Conservation (phyloP, 1,140 invertebrate genomes). For the Hyphantria cunea region DNA sequence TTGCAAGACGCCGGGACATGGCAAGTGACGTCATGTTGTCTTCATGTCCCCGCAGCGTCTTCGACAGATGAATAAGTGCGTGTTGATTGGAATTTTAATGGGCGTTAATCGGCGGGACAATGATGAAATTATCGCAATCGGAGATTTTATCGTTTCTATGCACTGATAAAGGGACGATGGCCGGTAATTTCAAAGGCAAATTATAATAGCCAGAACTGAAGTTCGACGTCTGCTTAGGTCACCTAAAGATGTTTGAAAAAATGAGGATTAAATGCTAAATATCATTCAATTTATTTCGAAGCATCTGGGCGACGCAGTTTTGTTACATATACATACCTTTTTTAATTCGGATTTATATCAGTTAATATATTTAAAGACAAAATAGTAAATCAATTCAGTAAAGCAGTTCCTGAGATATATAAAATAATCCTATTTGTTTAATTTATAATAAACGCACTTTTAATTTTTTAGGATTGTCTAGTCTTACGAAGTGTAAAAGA, state of each 20-base stretch:
- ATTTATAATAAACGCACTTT: too few relatives aligned
- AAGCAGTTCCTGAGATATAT: too few relatives aligned
- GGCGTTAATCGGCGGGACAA: slow-evolving; percentile 77
- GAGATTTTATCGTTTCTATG: slow-evolving; percentile 76
- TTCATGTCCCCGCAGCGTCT: slow-evolving; percentile 32
- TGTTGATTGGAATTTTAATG: slow-evolving; percentile 77
- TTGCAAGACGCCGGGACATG: slow-evolving; percentile 51
- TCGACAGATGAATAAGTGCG: slow-evolving; percentile 73
- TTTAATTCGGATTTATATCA: too few relatives aligned
- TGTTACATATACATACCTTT: too few relatives aligned
- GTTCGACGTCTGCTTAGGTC: slow-evolving; percentile 58
- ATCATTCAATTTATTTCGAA: too few relatives aligned
- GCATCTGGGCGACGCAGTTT: too few relatives aligned
- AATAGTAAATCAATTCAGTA: too few relatives aligned
- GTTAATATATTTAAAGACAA: too few relatives aligned
- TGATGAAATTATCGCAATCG: slow-evolving; percentile 67
- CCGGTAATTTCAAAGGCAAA: slow-evolving; percentile 78
- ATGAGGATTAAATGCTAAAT: too few relatives aligned
- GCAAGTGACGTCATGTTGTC: slow-evolving; percentile 46
- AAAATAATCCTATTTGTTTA: too few relatives aligned
- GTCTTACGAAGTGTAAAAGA: too few relatives aligned
- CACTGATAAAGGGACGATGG: slow-evolving; percentile 68
- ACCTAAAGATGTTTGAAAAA: slow-evolving; percentile 14
- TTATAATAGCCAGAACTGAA: slow-evolving; percentile 56
- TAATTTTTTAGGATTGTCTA: too few relatives aligned